Conservation (phyloP, 2,113 vertebrate species). For the Otus sunia region DNA sequence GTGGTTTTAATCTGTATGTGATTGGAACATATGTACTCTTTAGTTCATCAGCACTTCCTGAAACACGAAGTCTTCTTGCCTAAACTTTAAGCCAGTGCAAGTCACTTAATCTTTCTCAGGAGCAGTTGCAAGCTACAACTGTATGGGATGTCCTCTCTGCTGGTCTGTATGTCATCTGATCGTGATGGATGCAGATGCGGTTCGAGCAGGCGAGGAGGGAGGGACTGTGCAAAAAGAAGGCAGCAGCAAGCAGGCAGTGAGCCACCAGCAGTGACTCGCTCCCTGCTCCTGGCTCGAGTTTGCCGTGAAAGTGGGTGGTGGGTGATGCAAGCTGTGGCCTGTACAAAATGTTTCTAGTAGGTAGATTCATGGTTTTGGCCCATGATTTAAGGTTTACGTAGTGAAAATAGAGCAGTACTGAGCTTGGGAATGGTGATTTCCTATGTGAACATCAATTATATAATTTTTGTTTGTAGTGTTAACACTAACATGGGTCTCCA, state of each 20-base stretch:
- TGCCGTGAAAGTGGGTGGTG: not conserved
- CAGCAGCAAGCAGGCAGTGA: not conserved
- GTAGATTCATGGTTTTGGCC: not conserved
- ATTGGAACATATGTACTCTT: not conserved
- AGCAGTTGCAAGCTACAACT: not conserved
- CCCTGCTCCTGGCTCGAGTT: not conserved
- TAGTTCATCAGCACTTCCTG: not conserved
- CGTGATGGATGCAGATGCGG: not conserved
- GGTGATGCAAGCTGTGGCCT: not conserved
- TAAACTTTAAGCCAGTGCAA: not conserved
- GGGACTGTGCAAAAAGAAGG: not conserved
- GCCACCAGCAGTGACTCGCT: not conserved
- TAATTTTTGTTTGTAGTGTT: not conserved
- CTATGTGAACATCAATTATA: not conserved
- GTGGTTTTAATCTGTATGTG: not conserved
- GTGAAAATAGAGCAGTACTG: not conserved
- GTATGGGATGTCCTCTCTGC: not conserved
- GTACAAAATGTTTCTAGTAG: not conserved
- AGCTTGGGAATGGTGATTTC: not conserved
- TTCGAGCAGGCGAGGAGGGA: not conserved
- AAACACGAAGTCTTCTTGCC: not conserved
- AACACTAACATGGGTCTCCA: not conserved
- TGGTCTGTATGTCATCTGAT: accelerated
- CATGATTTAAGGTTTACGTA: not conserved
- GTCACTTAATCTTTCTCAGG: not conserved